Evolutionary conservation across 2,888 invertebrate genomes (phyloP).

Genomic region (Cheilosia vernalis): DNA sequence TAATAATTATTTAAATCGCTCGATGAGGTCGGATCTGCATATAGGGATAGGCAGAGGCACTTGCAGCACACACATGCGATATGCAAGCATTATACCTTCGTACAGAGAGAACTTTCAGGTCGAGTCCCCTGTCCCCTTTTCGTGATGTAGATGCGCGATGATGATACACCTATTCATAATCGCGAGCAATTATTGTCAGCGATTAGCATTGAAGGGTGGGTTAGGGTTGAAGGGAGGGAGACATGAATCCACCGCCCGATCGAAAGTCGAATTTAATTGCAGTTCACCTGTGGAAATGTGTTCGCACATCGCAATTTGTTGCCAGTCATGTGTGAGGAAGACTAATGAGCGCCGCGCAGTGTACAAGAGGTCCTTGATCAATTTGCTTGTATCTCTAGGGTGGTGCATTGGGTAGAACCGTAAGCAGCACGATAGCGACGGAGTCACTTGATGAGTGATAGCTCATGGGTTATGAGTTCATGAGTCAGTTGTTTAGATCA

Average conservation of each 20-base stretch:
- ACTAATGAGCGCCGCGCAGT: neutral
- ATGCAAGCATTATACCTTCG: slow-evolving; percentile 2
- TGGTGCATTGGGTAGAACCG: neutral
- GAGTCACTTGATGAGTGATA: no score
- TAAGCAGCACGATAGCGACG: neutral
- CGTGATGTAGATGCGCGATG: slow-evolving; percentile 15
- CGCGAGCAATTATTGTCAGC: slow-evolving; percentile 69
- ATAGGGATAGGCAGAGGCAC: slow-evolving; percentile 24
- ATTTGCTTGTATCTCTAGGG: neutral
- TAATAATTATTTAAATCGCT: slow-evolving; percentile 72
- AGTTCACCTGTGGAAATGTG: slow-evolving; percentile 74
- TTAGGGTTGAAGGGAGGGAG: neutral
- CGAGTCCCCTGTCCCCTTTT: slow-evolving; percentile 17
- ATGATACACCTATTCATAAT: slow-evolving; percentile 71
- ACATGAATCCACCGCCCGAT: neutral
- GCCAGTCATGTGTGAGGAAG: neutral
- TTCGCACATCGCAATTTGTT: slow-evolving; percentile 79
- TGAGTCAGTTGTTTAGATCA: no score
- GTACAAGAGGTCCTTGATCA: neutral
- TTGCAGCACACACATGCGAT: slow-evolving; percentile 36
- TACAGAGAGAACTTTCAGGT: slow-evolving; percentile 21
- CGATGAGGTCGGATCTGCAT: slow-evolving; percentile 66
- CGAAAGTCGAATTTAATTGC: slow-evolving; percentile 45
- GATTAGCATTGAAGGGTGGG: slow-evolving; percentile 38
- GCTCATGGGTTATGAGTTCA: no score